Base-by-base conservation (phyloP, 2,797 vertebrate genomes). In the Myioborus melanocephalus region DNA sequence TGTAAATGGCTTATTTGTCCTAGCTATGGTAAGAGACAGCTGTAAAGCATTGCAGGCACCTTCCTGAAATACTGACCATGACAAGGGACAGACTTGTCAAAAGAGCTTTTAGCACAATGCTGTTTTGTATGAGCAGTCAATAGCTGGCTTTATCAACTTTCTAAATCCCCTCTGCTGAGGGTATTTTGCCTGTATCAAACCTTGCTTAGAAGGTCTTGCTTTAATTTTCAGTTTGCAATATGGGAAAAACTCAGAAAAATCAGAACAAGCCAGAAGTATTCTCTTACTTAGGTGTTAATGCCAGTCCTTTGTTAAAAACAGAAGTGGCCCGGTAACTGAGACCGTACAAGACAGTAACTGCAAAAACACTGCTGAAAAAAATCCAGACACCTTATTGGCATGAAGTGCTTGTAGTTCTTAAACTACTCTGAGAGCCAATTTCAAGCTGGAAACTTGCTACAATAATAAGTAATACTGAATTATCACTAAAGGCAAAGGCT, bases 1-100 rank as follows among this genome's bases (percentile, higher is more conserved):
- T 89, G 39, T 95, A 89, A 94, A 83, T 87, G 71, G 50, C 16
- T 53, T 85, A 14, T 60, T 93, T 95, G 75, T 92, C 83, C 39
- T 80, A 34, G 44, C 26, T 79, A 6, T 90, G 68, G 44, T 80
- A 46, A 73, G 75, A 81, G 44, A n/a, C 68, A 39, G 52, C 56
- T 83, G 43, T 71, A 57, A 37, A 90, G 41, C 39, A 24, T 83
- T 82, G 52, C 47, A 63, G 43, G 78, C 66, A 66, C 59, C 61
- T 92, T 90, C 64, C 77, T 84, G 90, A 70, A 89, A 73, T 82
- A 69, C 50, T 43, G 82, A 78, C 82, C 20, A 10, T 41, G 53
- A 39, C 59, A 84, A 66, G 73, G 59, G 44, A 76, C 41, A 10
- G 41, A n/a, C 10, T 89, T 77, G 34, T 57, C 8, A 6, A 41